Evolutionary conservation across 2,888 invertebrate species (phyloP).

Genomic region (Marronus borbonicus): DNA sequence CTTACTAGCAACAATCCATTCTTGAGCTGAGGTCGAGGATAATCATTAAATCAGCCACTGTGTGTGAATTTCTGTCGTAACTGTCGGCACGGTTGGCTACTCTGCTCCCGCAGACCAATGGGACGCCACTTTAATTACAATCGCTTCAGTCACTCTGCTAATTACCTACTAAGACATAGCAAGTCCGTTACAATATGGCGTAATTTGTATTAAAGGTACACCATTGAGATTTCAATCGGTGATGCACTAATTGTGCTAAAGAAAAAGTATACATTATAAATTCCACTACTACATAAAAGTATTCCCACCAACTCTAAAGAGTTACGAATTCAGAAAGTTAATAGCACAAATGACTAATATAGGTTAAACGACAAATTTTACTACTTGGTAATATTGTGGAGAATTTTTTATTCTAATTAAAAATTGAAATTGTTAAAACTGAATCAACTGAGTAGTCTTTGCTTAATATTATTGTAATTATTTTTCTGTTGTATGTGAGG

Average conservation of each 20-base stretch:
- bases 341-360: neutral
- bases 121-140: conserved; percentile 54
- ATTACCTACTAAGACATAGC: conserved; percentile 47
- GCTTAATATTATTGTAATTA: too few species aligned
- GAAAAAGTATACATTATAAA: too few species aligned
- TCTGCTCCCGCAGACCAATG: conserved; percentile 55
- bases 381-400: neutral
- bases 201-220: conserved; percentile 49
- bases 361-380: neutral
- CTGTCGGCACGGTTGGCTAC: conserved; percentile 57
- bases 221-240: conserved; percentile 42
- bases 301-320: neutral
- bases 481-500: too few species aligned
- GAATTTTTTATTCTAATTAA: neutral
- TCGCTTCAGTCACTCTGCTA: conserved; percentile 52
- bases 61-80: conserved; percentile 59
- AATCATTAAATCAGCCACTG: conserved; percentile 54
- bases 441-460: too few species aligned
- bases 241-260: neutral
- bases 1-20: conserved; percentile 4
- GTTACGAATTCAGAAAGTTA: neutral
- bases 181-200: conserved; percentile 47
- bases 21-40: conserved; percentile 41
- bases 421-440: too few species aligned
- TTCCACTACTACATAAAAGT: too few species aligned